These are phyloP conservation scores for Herminia tarsipennalis DNA, from an alignment of 2,888 invertebrate species.

Conservation along the genomic window DNA sequence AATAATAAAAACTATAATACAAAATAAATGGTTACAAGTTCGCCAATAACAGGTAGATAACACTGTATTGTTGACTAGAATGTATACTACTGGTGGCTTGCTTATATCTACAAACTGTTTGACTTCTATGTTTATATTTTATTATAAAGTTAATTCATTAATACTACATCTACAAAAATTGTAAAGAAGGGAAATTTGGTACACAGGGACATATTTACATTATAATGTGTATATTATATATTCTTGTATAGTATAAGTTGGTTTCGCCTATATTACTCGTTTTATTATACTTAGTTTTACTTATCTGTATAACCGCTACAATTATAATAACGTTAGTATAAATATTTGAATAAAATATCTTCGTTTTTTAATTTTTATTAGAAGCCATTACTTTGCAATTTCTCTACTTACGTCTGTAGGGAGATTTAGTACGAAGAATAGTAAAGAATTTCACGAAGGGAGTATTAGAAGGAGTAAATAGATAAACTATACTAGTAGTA, in stretches of 20 bases:
- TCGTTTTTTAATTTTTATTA: slow-evolving; percentile 62
- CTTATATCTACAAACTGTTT: slow-evolving; percentile 13
- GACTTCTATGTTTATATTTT: slow-evolving; percentile 24
- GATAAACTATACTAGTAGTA: slow-evolving; percentile 48
- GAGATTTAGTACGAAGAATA: slow-evolving; percentile 56
- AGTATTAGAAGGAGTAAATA: slow-evolving; percentile 66
- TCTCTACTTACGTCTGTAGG: slow-evolving; percentile 60
- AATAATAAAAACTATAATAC: not conserved
- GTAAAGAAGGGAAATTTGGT: slow-evolving; percentile 84
- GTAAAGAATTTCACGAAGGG: slow-evolving; percentile 62
- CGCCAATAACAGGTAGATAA: slow-evolving; percentile 82
- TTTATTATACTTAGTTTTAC: too few species aligned
- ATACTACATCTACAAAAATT: slow-evolving; percentile 78
- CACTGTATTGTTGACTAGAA: slow-evolving; percentile 28
- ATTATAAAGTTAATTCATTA: slow-evolving; percentile 32
- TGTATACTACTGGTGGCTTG: slow-evolving; percentile 26
- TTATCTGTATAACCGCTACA: slow-evolving; percentile 68
- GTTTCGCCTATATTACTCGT: slow-evolving; percentile 65
- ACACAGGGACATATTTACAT: slow-evolving; percentile 81
- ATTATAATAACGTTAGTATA: slow-evolving; percentile 79
- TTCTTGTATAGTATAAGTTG: slow-evolving; percentile 79
- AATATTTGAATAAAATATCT: slow-evolving; percentile 82
- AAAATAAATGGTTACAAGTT: slow-evolving; percentile 44
- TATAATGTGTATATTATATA: slow-evolving; percentile 72
- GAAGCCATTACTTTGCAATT: slow-evolving; percentile 69